These are phyloP conservation scores for Anthopleura xanthogrammica DNA, from an alignment of 92 coral and sea anemone genomes.

Conservation along the genomic window DNA sequence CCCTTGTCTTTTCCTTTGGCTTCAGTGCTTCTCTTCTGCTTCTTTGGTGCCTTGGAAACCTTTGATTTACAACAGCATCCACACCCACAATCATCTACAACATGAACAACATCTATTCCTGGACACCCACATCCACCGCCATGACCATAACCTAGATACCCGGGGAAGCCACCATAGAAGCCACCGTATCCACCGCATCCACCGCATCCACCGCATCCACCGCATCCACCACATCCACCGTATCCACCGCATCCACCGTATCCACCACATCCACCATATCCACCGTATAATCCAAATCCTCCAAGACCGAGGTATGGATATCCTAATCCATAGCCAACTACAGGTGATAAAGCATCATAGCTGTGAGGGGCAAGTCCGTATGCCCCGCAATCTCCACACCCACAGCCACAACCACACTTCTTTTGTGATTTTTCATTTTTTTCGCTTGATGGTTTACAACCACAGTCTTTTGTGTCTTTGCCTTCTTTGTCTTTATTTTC, in stretches of 20 bases:
- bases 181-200: slow-evolving; percentile 53
- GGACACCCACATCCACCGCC: slow-evolving; percentile 48
- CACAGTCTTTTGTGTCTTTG: slow-evolving; percentile 59
- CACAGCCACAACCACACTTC: slow-evolving; percentile 46
- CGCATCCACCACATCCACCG: slow-evolving; percentile 55
- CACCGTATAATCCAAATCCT: slow-evolving; percentile 36
- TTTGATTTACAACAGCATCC: slow-evolving; percentile 66
- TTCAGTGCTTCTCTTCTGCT: slow-evolving; percentile 50
- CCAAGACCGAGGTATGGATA: slow-evolving; percentile 49
- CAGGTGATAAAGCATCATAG: slow-evolving; percentile 26
- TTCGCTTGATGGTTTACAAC: slow-evolving; percentile 54
- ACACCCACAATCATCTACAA: slow-evolving; percentile 48
- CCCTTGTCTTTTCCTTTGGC: slow-evolving; percentile 37
- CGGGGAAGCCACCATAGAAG: slow-evolving; percentile 35
- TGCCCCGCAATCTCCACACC: slow-evolving; percentile 27
- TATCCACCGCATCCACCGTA: slow-evolving; percentile 60
- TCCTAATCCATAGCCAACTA: slow-evolving; percentile 55
- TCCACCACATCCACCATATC: slow-evolving; percentile 14
- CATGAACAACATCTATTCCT: slow-evolving; percentile 42
- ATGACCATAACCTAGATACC: slow-evolving; percentile 37
- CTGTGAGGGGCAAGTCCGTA: slow-evolving; percentile 30
- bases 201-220: not conserved
- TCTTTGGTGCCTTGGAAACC: slow-evolving; percentile 44
- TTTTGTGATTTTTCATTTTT: slow-evolving; percentile 24
- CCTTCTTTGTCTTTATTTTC: slow-evolving; percentile 27